Evolutionary conservation across 2,113 vertebrate genomes (phyloP).

Genomic region (Xyliphius kryptos): DNA sequence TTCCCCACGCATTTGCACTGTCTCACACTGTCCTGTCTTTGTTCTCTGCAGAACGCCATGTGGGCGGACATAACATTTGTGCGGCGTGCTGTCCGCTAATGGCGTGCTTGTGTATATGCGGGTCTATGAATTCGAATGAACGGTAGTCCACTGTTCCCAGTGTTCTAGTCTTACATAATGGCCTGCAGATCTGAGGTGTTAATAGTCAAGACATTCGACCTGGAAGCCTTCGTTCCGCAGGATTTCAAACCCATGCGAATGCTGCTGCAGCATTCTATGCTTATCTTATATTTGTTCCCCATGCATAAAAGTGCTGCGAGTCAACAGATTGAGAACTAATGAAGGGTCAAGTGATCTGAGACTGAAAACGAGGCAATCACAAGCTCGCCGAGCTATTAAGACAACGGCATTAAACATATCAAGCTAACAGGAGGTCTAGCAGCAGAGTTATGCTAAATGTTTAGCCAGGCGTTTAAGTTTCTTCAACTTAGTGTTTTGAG

Average conservation of each 20-base stretch:
- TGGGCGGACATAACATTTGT: constrained; percentile 33
- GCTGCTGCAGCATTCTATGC: constrained; percentile 12
- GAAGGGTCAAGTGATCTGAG: constrained; percentile 9
- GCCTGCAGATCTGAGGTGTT: constrained; percentile 17
- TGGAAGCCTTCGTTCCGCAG: constrained; percentile 32
- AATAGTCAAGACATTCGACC: constrained; percentile 24
- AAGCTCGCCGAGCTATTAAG: constrained; percentile 14
- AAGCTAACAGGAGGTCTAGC: constrained; percentile 15
- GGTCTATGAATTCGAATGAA: constrained; percentile 25
- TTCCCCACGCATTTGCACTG: constrained; percentile 17
- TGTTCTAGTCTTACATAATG: constrained; percentile 31
- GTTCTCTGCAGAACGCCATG: constrained; percentile 26
- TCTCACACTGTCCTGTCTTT: constrained; percentile 27
- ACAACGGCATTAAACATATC: constrained; percentile 6
- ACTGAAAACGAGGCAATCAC: constrained; percentile 14
- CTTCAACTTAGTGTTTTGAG: too few species aligned
- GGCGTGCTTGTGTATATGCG: constrained; percentile 9
- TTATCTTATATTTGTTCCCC: background rate
- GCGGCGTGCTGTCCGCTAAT: constrained; percentile 37
- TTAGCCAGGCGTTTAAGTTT: background rate
- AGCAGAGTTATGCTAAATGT: constrained; percentile 16
- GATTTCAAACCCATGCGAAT: constrained; percentile 31
- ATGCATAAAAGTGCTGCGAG: constrained; percentile 9
- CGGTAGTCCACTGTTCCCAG: constrained; percentile 18
- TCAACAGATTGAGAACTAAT: constrained; percentile 15